Conservation (phyloP, 1,140 invertebrate genomes). For the Trypoxylus dichotomus region DNA sequence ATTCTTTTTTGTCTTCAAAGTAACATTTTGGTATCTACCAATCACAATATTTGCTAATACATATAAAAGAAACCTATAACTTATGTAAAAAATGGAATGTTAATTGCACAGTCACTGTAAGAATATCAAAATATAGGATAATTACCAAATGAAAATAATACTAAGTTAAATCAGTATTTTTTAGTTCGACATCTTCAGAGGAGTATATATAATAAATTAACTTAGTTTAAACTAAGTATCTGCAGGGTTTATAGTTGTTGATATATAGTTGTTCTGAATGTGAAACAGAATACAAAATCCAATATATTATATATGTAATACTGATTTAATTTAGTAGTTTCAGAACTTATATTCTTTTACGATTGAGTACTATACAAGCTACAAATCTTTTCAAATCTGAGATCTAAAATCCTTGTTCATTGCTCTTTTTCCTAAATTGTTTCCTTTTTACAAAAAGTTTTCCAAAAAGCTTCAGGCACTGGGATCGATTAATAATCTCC, state of each 20-base stretch:
- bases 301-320: neutral
- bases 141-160: slow-evolving; percentile 9
- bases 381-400: neutral
- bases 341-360: neutral
- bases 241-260: too few relatives aligned
- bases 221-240: too few relatives aligned
- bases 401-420: neutral
- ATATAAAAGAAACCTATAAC: neutral
- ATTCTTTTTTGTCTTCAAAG: neutral
- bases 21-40: neutral
- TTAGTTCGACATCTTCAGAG: neutral
- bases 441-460: slow-evolving; percentile 25
- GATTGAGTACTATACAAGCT: neutral
- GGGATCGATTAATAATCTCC: slow-evolving; percentile 13
- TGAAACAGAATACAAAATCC: neutral
- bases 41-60: slow-evolving; percentile 27
- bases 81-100: slow-evolving; percentile 26
- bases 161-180: slow-evolving; percentile 18
- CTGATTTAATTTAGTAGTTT: slow-evolving; percentile 3
- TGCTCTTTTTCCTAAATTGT: neutral
- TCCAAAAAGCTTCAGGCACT: slow-evolving; percentile 29
- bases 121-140: neutral
- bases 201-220: too few relatives aligned
- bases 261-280: too few relatives aligned
- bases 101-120: slow-evolving; percentile 22